phyloP scores from a whole-genome alignment of 2,888 invertebrate species.

The Ophion ventricosus region DNA sequence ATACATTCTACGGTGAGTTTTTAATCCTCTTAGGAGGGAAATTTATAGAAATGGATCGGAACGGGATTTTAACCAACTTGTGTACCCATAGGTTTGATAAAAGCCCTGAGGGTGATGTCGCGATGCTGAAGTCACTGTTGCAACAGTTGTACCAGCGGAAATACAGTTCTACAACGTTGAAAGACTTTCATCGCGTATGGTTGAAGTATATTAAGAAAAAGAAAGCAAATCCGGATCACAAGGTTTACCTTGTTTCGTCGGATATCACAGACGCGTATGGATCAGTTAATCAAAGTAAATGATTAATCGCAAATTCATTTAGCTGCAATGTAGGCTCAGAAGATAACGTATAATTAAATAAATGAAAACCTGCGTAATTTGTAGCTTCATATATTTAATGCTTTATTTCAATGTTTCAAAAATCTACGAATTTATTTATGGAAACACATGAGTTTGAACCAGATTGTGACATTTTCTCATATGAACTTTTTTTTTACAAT shows the following conservation, averaged over 20 bases:
- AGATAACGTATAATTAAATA: background rate
- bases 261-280: slow-evolving; percentile 59
- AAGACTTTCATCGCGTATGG: slow-evolving; percentile 20
- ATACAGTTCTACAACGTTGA: background rate
- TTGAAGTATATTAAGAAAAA: background rate
- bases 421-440: too few relatives aligned
- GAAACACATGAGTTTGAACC: too few relatives aligned
- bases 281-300: slow-evolving; percentile 55
- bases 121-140: slow-evolving; percentile 21
- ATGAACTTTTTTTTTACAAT: background rate
- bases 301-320: background rate
- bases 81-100: background rate
- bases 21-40: background rate
- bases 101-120: background rate
- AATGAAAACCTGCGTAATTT: background rate
- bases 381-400: too few relatives aligned
- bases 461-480: background rate
- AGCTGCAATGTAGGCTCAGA: background rate
- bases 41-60: background rate
- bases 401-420: too few relatives aligned
- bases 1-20: background rate
- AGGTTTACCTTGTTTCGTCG: slow-evolving; percentile 38
- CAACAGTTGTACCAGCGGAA: slow-evolving; percentile 42
- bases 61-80: background rate
- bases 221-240: background rate